Conservation (phyloP, 2,888 invertebrate species). For the Drosophila austrosaltans region DNA sequence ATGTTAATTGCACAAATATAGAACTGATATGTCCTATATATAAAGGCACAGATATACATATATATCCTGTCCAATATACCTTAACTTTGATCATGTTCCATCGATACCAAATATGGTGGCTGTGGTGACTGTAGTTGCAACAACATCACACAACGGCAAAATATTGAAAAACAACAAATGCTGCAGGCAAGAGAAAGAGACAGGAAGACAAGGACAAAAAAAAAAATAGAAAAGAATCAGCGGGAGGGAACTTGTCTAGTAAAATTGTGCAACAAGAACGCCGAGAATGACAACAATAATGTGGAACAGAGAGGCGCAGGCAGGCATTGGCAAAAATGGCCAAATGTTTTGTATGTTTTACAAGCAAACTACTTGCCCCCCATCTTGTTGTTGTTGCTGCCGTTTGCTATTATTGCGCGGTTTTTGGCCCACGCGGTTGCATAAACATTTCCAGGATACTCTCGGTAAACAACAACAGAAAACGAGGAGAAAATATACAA, state of each 20-base stretch:
- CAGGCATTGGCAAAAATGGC: constrained; percentile 24
- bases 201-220: neutral
- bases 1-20: no score
- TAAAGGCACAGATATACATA: no score
- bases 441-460: constrained; percentile 46
- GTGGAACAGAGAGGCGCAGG: constrained; percentile 21
- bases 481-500: constrained; percentile 26
- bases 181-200: neutral
- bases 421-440: constrained; percentile 43
- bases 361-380: constrained; percentile 44
- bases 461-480: constrained; percentile 15
- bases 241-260: constrained; percentile 33
- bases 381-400: constrained; percentile 31
- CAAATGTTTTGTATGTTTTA: constrained; percentile 48
- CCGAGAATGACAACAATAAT: constrained; percentile 35
- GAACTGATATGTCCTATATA: no score
- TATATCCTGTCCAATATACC: constrained; percentile 5
- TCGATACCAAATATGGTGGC: neutral
- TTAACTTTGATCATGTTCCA: neutral
- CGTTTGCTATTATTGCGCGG: constrained; percentile 31
- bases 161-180: constrained; percentile 41
- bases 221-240: constrained; percentile 24
- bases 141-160: constrained; percentile 31
- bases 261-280: constrained; percentile 39
- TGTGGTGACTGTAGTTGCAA: constrained; percentile 21